These are phyloP conservation scores for Pediacus dermestoides DNA, from an alignment of 2,888 invertebrate species.

Conservation along the genomic window DNA sequence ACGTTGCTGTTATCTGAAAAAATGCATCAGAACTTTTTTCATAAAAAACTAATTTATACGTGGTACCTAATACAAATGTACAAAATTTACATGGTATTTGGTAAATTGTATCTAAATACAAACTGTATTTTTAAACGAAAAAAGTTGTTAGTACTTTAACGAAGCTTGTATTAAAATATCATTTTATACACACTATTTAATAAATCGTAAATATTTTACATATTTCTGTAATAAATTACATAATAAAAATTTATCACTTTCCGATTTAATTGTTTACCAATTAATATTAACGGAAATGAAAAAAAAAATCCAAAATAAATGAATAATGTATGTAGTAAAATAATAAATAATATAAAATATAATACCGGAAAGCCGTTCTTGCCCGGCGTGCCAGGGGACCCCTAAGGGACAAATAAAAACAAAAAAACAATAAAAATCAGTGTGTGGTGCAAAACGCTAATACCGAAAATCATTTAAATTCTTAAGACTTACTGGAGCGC, in stretches of 20 bases:
- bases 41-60: too few relatives aligned
- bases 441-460: constrained; percentile 4
- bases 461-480: constrained; percentile 4
- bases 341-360: constrained; percentile 53
- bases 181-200: too few relatives aligned
- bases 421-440: constrained; percentile 17
- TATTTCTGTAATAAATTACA: constrained; percentile 1
- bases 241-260: constrained; percentile 6
- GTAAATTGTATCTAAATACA: too few relatives aligned
- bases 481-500: constrained; percentile 67
- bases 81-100: too few relatives aligned
- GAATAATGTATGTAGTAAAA: constrained; percentile 21
- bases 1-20: too few relatives aligned
- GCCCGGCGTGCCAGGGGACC: constrained; percentile 75
- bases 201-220: too few relatives aligned
- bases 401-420: constrained; percentile 56
- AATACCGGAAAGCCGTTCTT: constrained; percentile 89
- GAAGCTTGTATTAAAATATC: too few relatives aligned
- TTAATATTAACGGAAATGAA: constrained; percentile 35
- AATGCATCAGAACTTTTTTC: too few relatives aligned
- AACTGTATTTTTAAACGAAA: too few relatives aligned
- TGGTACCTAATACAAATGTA: too few relatives aligned
- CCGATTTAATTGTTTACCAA: constrained; percentile 29
- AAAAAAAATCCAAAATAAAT: constrained; percentile 31
- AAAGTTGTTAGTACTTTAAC: too few relatives aligned